phyloP scores from a whole-genome alignment of 1,140 invertebrate species.

The Drosophila elegans region DNA sequence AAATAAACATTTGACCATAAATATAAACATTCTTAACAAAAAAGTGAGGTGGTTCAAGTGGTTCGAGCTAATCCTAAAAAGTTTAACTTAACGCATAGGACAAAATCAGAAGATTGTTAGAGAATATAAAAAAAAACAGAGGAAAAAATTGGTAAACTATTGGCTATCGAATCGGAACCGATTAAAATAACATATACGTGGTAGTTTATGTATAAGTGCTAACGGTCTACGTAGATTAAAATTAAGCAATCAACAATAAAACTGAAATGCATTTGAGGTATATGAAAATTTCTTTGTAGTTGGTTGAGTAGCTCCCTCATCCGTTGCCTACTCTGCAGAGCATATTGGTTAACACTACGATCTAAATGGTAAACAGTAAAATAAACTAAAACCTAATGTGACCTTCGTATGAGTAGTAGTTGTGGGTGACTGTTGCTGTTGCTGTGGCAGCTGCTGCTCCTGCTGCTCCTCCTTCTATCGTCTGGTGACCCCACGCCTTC shows the following conservation, averaged over 20 bases:
- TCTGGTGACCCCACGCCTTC: not conserved
- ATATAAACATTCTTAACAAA: slow-evolving; percentile 71
- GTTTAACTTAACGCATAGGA: slow-evolving; percentile 53
- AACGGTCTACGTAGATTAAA: slow-evolving; percentile 53
- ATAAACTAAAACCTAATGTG: slow-evolving; percentile 71
- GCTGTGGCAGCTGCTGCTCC: slow-evolving; percentile 28
- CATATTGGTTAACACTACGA: slow-evolving; percentile 44
- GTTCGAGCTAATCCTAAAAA: slow-evolving; percentile 68
- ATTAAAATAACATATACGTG: slow-evolving; percentile 41
- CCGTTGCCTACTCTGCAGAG: slow-evolving; percentile 41
- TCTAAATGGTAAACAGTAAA: slow-evolving; percentile 35
- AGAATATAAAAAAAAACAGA: slow-evolving; percentile 37
- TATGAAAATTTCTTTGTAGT: slow-evolving; percentile 85
- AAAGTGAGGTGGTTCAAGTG: slow-evolving; percentile 81
- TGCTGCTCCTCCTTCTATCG: not conserved
- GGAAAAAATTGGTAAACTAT: slow-evolving; percentile 31
- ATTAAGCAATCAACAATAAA: slow-evolving; percentile 83
- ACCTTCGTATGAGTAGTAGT: slow-evolving; percentile 73
- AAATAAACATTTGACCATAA: slow-evolving; percentile 62
- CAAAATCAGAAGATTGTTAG: slow-evolving; percentile 28
- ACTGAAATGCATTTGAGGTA: slow-evolving; percentile 85
- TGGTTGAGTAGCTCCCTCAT: slow-evolving; percentile 66
- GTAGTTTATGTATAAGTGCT: slow-evolving; percentile 29
- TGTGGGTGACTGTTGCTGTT: slow-evolving; percentile 68
- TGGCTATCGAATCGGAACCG: slow-evolving; percentile 33